Evolutionary conservation across 2,797 vertebrate genomes (phyloP), one percentile per base, ranked within the genome.

Genomic region (Alectoris magna): DNA sequence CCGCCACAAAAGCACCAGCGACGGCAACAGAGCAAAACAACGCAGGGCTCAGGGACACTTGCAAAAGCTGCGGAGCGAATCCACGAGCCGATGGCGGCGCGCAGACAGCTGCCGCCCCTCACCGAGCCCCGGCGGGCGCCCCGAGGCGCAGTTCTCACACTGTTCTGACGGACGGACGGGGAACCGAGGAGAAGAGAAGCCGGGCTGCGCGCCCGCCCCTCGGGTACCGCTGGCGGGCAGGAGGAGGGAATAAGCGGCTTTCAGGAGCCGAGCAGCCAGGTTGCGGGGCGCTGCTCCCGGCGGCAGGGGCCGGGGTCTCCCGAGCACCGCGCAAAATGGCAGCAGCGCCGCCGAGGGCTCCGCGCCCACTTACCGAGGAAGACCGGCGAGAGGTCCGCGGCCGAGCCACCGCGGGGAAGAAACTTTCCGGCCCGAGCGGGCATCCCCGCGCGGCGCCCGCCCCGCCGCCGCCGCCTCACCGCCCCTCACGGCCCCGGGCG

Each of bases 391-490:
- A 80, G 87, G 88, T 88, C 89, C 31, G 58, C 68, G 73, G 84
- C 83, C 91, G 86, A 89, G 95, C 75, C 90, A 76, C 93, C 77
- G 95, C 73, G 94, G 96, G 96, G 96, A 96, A 97, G 97, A 97
- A 98, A 98, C 97, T 98, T 98, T 97, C 90, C 94, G 85, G 96
- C 93, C 96, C 79, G 85, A 95, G 94, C 74, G 92, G 91, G 94
- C 94, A 95, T 96, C 96, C 43, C 95, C 77, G 94, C 90, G 70
- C 92, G 24, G 91, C 83, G 66, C 77, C 80, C 29, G 94, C 93
- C 88, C 94, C 93, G 79, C 86, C 85, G 79, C 86, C 85, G 75
- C 92, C 90, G 49, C 84, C 86, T 55, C 51, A 27, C 92, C 49
- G 49, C 49, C 26, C 49, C 49, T 95, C 88, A 88, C 90, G 84